Base-by-base conservation (phyloP, 2,888 invertebrate genomes). In the Cactoblastis cactorum region DNA sequence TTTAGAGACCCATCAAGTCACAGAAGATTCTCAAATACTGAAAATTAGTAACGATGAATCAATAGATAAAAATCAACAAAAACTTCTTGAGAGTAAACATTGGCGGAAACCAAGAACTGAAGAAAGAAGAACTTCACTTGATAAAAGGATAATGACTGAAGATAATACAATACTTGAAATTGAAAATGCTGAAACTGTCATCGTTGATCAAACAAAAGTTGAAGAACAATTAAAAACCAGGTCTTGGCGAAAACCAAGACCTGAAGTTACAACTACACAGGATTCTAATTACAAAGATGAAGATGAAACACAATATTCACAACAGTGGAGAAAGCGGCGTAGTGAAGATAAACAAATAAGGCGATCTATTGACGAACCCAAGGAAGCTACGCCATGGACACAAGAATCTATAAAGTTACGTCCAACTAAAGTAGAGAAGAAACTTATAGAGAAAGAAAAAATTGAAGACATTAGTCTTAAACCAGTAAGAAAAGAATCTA, bases 361-460 rank as follows among this genome's bases (percentile, higher is more conserved):
- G 63, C 50, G 48, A 41, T 45, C 54, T 14, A 54, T 55, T 48
- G 70, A 71, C 53, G 76, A 78, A 51, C 69, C 63, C 54, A 74
- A 70, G 67, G 83, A 75, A 82, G 79, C 70, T 58, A 83, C 68
- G 70, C 92, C 70, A 49, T 92, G 72, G 92, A 95, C 92, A 2
- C 91, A 94, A 65, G 93, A 95, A 77, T 90, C 91, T 58, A 88
- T 93, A 11, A 87, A 90, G 63, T 68, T 93, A 58, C 89, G 91
- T 61, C 92, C 92, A 1, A 87, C 93, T 0, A 92, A 92, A 61
- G 90, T 91, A 45, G 88, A 92, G 57, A 91, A 91, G 58, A 80
- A 83, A 55, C 71, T 83, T 48, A 87, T 91, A 77, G 17, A 87
- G 72, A 87, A 91, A 90, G 67, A 90, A 89, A 91, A 89, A 66